These are phyloP conservation scores for Caradrina kadenii DNA, from an alignment of 2,888 invertebrate species.

Conservation along the genomic window DNA sequence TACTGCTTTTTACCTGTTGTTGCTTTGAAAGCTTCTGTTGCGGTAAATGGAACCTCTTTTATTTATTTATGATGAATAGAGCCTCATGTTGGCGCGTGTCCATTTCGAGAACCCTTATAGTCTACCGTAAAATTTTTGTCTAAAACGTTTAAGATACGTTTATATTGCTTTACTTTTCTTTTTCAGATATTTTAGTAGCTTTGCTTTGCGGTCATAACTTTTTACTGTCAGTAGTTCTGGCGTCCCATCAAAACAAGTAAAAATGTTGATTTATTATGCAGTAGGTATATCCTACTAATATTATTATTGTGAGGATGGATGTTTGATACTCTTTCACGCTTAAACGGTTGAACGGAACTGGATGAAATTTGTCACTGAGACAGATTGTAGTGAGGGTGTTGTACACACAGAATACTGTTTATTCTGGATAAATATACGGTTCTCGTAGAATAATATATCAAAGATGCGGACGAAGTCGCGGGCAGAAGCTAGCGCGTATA, in stretches of 20 bases:
- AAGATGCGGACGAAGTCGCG: too few species aligned
- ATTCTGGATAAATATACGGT: too few species aligned
- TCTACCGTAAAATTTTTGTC: conserved; percentile 27
- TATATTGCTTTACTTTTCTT: conserved; percentile 31
- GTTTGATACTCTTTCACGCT: too few species aligned
- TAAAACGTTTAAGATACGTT: conserved; percentile 14
- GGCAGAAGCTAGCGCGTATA: not conserved
- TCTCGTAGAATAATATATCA: too few species aligned
- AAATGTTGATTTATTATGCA: conserved; percentile 13
- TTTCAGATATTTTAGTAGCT: conserved; percentile 18
- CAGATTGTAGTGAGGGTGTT: too few species aligned
- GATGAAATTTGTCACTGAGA: too few species aligned
- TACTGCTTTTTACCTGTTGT: not conserved
- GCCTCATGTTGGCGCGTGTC: not conserved
- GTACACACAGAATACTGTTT: too few species aligned
- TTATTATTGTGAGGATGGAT: too few species aligned
- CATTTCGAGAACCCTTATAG: conserved; percentile 5
- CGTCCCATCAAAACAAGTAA: conserved; percentile 28
- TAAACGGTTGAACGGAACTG: too few species aligned
- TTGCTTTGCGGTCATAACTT: conserved; percentile 22
- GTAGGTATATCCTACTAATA: not conserved
- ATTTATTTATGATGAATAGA: conserved; percentile 12
- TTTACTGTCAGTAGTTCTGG: conserved; percentile 32
- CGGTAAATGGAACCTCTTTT: not conserved
- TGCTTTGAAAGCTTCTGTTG: not conserved